Base-by-base conservation (phyloP, 2,797 vertebrate species). In the Borostomias antarcticus region DNA sequence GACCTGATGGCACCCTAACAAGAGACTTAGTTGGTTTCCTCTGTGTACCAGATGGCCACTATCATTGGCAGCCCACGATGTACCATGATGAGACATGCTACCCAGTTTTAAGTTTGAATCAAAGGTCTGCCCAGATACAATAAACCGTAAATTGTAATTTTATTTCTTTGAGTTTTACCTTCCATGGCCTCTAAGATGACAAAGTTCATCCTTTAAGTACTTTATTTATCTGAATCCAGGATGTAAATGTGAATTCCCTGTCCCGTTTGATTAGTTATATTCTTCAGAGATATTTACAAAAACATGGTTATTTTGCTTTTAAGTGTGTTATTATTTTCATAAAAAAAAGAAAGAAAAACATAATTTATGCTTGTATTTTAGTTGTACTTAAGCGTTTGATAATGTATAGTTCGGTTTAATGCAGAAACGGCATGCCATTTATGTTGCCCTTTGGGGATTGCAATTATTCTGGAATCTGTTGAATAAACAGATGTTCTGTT, bases 401-500 rank as follows among this genome's bases (percentile, higher is more conserved):
- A 43, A 43, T 43, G 40, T 43, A 43, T 43, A 43, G 40, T 17
- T 17, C 11, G 13, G 40, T 43, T 15, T 2, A 17, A 2, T 3
- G 40, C n/a, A n/a, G n/a, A n/a, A n/a, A 43, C 40, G 15, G 11
- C 40, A 43, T 13, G 40, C 40, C 40, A 13, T 15, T 43, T 3
- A 11, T 43, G 3, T 67, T 62, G 56, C 43, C n/a, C 54, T 26
- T 56, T 19, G 70, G 25, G 25, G 4, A 15, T 58, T 69, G 43
- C 37, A 47, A 68, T 62, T 67, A 69, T 40, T 23, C 29, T 33
- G 6, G 51, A 63, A 57, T 21, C 15, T 5, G 65, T 58, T 61
- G 7, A 72, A 77, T 81, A 79, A 78, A 82, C 74, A 25, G 1
- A 75, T 59, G 13, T 71, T 26, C 6, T 51, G 6, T 43, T 53